Base-by-base conservation (phyloP, 2,797 vertebrate genomes). In the Trachops cirrhosus region DNA sequence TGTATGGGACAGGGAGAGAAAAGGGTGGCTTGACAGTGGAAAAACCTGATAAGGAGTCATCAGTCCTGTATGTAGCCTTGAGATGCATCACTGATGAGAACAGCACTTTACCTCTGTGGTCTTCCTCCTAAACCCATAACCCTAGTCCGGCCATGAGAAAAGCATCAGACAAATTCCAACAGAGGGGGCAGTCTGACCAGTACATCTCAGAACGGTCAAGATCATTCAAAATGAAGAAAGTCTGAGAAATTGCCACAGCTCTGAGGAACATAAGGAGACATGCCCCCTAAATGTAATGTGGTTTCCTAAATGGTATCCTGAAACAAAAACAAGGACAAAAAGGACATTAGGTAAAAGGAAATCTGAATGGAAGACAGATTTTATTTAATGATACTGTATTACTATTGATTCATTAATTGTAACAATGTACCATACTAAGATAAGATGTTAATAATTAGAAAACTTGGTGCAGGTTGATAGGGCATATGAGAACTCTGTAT, bases 21-120 rank as follows among this genome's bases (percentile, higher is more conserved):
- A 6, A 32, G 3, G 1, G 0, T 32, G 32, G 14, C 14, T 37
- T n/a, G 22, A 22, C 18, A 3, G 9, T 62, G 34, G 3, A 22
- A 46, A 39, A 85, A 7, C 26, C 41, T 86, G 34, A 29, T 39
- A 11, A 50, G n/a, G 34, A 48, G 54, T 19, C 24, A 3, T n/a
- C 48, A 39, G 12, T 79, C 67, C 29, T 21, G 46, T 19, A 34
- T 12, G 26, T 62, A 14, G n/a, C 11, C 29, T 86, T 44, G 46
- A 46, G 41, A 34, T 44, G 34, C 39, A 64, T n/a, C 62, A n/a
- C 41, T 32, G 24, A 59, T 14, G 70, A 50, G 74, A 78, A 52
- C 12, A 6, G 29, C 19, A 29, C 16, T 46, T 54, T 3, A 8
- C 70, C 4, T 62, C 44, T 34, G 3, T 57, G 57, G 21, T 73